These are phyloP conservation scores for Heterohyrax brucei DNA, from an alignment of 2,797 vertebrate species.

Conservation along the genomic window DNA sequence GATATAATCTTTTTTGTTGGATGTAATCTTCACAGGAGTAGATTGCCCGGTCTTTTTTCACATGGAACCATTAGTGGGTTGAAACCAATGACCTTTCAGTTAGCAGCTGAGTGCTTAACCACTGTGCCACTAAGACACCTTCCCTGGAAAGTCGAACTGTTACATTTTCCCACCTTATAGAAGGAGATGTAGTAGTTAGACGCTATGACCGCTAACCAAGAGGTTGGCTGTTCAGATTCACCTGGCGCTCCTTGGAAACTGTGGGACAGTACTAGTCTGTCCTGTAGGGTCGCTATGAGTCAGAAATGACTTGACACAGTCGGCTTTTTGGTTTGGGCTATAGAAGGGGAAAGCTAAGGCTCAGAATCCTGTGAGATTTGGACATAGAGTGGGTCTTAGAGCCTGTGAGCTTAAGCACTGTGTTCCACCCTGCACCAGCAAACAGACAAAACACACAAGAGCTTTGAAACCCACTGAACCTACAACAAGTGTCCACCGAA, in stretches of 20 bases:
- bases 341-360: not conserved
- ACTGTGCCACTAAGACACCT: not conserved
- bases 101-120: not conserved
- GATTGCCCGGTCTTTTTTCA: not conserved
- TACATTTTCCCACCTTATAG: not conserved
- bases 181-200: too few relatives aligned
- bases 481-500: accelerated
- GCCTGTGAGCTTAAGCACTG: not conserved
- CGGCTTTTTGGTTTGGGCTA: too few relatives aligned
- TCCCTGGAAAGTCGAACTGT: not conserved
- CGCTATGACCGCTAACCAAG: too few relatives aligned
- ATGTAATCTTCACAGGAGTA: not conserved
- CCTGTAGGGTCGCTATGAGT: too few relatives aligned
- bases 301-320: too few relatives aligned
- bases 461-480: not conserved
- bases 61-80: not conserved
- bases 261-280: too few relatives aligned
- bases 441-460: not conserved
- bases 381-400: not conserved
- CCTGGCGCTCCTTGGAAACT: too few relatives aligned
- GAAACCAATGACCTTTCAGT: not conserved
- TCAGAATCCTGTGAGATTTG: not conserved
- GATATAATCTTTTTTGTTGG: not conserved
- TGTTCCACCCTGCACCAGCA: not conserved
- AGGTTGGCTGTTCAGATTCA: too few relatives aligned